Conservation (phyloP, 2,797 vertebrate genomes). For the Siniperca scherzeri region DNA sequence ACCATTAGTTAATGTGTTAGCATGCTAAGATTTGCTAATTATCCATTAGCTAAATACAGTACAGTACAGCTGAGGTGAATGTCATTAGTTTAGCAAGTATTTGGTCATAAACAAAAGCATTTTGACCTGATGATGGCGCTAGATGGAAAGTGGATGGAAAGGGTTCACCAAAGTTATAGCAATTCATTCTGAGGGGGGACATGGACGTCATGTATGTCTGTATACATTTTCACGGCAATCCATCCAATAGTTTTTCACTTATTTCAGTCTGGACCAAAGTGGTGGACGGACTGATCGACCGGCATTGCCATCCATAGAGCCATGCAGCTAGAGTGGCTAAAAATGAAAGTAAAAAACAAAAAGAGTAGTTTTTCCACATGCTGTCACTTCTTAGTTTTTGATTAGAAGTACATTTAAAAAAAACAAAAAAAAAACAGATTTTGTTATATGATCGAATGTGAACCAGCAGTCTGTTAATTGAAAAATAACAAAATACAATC, state of each 20-base stretch:
- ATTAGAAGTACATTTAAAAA: background rate
- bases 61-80: background rate
- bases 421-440: background rate
- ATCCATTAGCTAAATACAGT: background rate
- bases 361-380: background rate
- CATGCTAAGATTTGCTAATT: background rate
- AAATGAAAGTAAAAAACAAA: background rate
- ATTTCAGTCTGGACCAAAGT: background rate
- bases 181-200: no score
- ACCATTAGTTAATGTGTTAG: background rate
- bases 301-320: background rate
- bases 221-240: background rate
- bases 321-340: no score
- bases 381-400: background rate
- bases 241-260: background rate
- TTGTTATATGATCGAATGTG: no score
- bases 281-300: background rate
- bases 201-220: background rate
- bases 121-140: no score
- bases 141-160: no score
- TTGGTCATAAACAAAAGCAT: no score
- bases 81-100: no score
- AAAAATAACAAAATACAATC: slow-evolving; percentile 4
- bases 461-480: background rate
- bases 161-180: no score